Evolutionary conservation across 2,797 vertebrate genomes (phyloP).

Genomic region (Notolepis coatsorum): DNA sequence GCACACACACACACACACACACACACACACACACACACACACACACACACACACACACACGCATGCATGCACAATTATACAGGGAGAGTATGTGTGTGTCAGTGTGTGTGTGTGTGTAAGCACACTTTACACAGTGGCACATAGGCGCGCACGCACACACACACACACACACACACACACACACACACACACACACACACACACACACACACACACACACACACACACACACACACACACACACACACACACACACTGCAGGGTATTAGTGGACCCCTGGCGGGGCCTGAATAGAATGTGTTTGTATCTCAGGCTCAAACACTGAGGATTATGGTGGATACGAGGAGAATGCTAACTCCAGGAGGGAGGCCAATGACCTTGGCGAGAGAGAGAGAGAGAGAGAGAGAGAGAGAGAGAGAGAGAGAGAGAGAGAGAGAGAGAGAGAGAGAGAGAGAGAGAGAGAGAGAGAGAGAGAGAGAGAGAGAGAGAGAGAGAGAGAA

Average conservation of each 20-base stretch:
- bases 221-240: slow-evolving; percentile 8
- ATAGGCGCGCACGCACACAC: slow-evolving; percentile 9
- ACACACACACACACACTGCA: slow-evolving; percentile 17
- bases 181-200: slow-evolving; percentile 32
- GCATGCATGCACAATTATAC: neutral
- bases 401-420: slow-evolving; percentile 5
- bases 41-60: neutral
- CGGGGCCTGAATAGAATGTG: slow-evolving; percentile 74
- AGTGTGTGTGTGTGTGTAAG: slow-evolving; percentile 38
- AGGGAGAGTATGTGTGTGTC: no score
- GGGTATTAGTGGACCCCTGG: slow-evolving; percentile 71
- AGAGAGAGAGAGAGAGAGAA: slow-evolving; percentile 1
- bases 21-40: slow-evolving; percentile 16
- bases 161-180: neutral
- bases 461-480: neutral
- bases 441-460: no score
- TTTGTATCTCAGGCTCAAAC: slow-evolving; percentile 80
- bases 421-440: neutral
- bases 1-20: slow-evolving; percentile 26
- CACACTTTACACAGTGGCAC: slow-evolving; percentile 46
- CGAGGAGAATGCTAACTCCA: slow-evolving; percentile 77
- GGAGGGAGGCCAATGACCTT: slow-evolving; percentile 76
- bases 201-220: slow-evolving; percentile 46
- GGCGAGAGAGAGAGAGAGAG: slow-evolving; percentile 40
- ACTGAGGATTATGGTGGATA: slow-evolving; percentile 76